phyloP scores from a whole-genome alignment of 1,140 invertebrate genomes.

The Scaptomyza graminum region DNA sequence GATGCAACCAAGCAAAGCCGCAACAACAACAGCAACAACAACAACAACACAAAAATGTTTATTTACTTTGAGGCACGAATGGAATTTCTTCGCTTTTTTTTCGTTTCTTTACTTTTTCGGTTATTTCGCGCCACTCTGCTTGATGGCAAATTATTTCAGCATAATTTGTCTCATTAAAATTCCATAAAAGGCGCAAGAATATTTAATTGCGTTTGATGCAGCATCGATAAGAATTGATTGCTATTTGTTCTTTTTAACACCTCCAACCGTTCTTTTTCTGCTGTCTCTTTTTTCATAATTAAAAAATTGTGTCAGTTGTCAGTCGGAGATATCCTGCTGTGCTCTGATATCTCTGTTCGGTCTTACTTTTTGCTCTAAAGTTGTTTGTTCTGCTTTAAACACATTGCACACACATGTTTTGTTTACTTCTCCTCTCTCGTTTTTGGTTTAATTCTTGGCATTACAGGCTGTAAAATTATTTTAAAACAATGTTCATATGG shows the following conservation, averaged over 20 bases:
- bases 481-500: conserved; percentile 62
- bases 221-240: conserved; percentile 48
- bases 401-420: conserved; percentile 69
- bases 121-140: conserved; percentile 13
- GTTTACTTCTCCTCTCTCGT: conserved; percentile 19
- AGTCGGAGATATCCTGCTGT: conserved; percentile 37
- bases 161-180: conserved; percentile 74
- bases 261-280: conserved; percentile 16
- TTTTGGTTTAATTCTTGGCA: not conserved
- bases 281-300: conserved; percentile 28
- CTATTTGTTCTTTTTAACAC: conserved; percentile 23
- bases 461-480: conserved; percentile 18
- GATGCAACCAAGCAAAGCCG: conserved; percentile 39
- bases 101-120: not conserved
- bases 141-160: conserved; percentile 44
- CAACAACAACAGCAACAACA: conserved; percentile 30
- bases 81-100: conserved; percentile 27
- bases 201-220: conserved; percentile 43
- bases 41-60: conserved; percentile 55
- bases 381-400: conserved; percentile 40
- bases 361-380: not conserved
- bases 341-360: not conserved
- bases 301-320: conserved; percentile 28
- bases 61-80: conserved; percentile 43
- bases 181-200: conserved; percentile 51